Evolutionary conservation across 2,797 vertebrate genomes (phyloP).

Genomic region (Leuciscus waleckii): DNA sequence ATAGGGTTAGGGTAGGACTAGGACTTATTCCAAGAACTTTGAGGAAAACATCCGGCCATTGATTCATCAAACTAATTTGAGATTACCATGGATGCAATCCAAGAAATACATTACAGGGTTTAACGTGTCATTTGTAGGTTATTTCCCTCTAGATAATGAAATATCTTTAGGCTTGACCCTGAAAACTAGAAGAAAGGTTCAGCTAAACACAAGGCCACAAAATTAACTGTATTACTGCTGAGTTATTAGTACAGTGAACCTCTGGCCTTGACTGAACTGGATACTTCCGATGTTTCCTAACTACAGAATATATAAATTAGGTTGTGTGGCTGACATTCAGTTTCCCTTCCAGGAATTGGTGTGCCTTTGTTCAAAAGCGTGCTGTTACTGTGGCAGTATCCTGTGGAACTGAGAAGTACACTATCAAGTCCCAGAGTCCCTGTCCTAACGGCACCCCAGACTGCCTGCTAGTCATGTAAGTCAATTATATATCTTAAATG

Average conservation of each 20-base stretch:
- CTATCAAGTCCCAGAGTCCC: slow-evolving; percentile 82
- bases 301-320: neutral
- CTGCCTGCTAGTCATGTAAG: slow-evolving; percentile 81
- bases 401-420: slow-evolving; percentile 85
- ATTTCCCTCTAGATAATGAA: slow-evolving; percentile 23
- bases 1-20: no score
- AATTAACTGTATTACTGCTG: slow-evolving; percentile 10
- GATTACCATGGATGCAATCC: slow-evolving; percentile 23
- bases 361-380: slow-evolving; percentile 78
- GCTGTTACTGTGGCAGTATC: slow-evolving; percentile 72
- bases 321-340: slow-evolving; percentile 13
- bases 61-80: slow-evolving; percentile 8
- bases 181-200: slow-evolving; percentile 10
- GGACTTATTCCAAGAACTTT: neutral
- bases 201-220: slow-evolving; percentile 25
- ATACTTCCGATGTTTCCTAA: slow-evolving; percentile 12
- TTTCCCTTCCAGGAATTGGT: slow-evolving; percentile 84
- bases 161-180: slow-evolving; percentile 5
- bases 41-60: slow-evolving; percentile 30
- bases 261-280: neutral
- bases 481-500: slow-evolving; percentile 6
- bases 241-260: slow-evolving; percentile 18
- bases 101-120: slow-evolving; percentile 34
- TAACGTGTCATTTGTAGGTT: slow-evolving; percentile 8
- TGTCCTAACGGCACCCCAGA: slow-evolving; percentile 78